A percentile compares a stretch with the other conserved stretches of the same genome.
Conservation (phyloP, 2,797 vertebrate genomes). For the Uromys caudimaculatus region DNA sequence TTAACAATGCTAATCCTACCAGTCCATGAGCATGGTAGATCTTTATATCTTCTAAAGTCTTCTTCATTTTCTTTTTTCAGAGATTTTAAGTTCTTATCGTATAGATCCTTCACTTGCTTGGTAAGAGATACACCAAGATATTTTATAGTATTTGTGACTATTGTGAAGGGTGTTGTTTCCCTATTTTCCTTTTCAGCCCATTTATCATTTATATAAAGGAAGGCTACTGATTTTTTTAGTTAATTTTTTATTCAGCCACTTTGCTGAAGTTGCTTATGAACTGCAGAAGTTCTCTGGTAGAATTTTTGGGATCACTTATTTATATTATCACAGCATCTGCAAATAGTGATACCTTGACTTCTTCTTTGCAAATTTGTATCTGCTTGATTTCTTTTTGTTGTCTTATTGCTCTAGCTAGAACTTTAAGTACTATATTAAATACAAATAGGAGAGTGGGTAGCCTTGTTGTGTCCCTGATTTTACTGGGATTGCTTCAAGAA, state of each 20-base stretch:
- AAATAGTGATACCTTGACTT: background rate
- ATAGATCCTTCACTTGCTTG: background rate
- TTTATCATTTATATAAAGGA: background rate
- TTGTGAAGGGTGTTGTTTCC: background rate
- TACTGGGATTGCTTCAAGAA: background rate
- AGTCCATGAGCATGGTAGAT: background rate
- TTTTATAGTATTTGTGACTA: background rate
- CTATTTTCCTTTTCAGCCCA: background rate
- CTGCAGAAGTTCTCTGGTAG: background rate
- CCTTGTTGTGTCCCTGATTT: background rate
- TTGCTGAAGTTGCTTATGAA: background rate
- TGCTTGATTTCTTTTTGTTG: background rate
- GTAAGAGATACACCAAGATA: background rate
- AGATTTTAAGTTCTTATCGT: background rate
- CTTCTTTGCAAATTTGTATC: background rate
- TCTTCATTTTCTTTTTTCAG: background rate
- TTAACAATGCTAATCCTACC: background rate
- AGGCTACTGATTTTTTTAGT: background rate
- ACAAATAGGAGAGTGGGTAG: background rate
- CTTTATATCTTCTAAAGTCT: background rate
- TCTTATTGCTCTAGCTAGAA: background rate
- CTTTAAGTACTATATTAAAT: background rate
- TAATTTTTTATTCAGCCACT: background rate
- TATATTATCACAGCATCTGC: background rate
- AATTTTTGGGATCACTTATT: background rate